Conservation (phyloP, 2,797 vertebrate species). For the Lates japonicus region DNA sequence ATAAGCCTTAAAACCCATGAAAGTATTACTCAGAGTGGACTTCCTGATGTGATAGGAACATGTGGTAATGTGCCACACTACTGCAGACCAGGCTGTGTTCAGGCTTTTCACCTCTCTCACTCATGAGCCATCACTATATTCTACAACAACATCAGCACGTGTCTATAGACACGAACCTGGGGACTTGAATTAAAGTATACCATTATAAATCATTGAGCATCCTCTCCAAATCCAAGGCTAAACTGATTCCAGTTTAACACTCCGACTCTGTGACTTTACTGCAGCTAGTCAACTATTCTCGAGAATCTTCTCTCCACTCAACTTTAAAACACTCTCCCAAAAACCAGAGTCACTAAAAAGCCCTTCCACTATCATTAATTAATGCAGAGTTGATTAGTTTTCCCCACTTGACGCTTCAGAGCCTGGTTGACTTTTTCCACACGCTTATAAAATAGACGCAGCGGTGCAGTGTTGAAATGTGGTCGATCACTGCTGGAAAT, state of each 20-base stretch:
- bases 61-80: neutral
- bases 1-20: neutral
- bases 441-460: slow-evolving; percentile 69
- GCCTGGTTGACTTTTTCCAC: slow-evolving; percentile 65
- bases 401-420: slow-evolving; percentile 69
- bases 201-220: slow-evolving; percentile 44
- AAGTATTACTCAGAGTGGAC: too few relatives aligned
- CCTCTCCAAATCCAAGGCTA: slow-evolving; percentile 41
- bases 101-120: slow-evolving; percentile 16
- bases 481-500: slow-evolving; percentile 74
- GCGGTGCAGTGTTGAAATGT: slow-evolving; percentile 60
- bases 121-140: neutral
- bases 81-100: too few relatives aligned
- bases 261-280: slow-evolving; percentile 29
- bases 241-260: slow-evolving; percentile 36
- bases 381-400: slow-evolving; percentile 77
- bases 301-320: slow-evolving; percentile 48
- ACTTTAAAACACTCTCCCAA: slow-evolving; percentile 48
- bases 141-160: slow-evolving; percentile 10
- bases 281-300: slow-evolving; percentile 44
- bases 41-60: neutral
- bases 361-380: slow-evolving; percentile 76
- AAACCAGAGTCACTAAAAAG: slow-evolving; percentile 69
- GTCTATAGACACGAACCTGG: slow-evolving; percentile 15
- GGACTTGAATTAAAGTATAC: slow-evolving; percentile 16